Percentiles rank a stretch among this genome's conserved stretches.
Evolutionary conservation across 2,888 invertebrate species (phyloP).

Genomic region (Hipparchia semele): DNA sequence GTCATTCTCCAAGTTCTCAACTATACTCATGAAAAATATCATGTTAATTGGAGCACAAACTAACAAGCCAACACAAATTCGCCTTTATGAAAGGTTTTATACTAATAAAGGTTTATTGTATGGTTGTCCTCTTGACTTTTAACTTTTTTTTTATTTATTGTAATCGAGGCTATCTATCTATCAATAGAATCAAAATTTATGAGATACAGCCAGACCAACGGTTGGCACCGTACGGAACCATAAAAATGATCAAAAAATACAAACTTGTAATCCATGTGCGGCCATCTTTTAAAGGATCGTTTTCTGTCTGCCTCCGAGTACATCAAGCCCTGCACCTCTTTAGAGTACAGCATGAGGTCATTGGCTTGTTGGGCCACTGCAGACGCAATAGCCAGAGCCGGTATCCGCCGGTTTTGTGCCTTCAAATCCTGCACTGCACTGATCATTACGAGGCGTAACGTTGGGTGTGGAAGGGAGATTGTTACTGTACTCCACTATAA

Average conservation of each 20-base stretch:
- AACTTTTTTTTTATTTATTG: too few species aligned
- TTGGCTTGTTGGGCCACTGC: constrained; percentile 94
- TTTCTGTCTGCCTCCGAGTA: constrained; percentile 95
- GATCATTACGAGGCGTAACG: constrained; percentile 90
- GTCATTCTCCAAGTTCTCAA: too few species aligned
- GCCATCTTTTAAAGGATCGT: constrained; percentile 97
- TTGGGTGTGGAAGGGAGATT: constrained; percentile 90
- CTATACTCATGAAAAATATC: too few species aligned
- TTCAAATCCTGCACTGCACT: constrained; percentile 92
- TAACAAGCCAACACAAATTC: too few species aligned
- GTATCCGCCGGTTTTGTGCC: constrained; percentile 91
- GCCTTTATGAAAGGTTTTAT: too few species aligned
- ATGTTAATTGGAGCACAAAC: too few species aligned
- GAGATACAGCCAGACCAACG: too few species aligned
- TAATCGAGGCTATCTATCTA: too few species aligned
- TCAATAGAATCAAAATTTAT: too few species aligned
- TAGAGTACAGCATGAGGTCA: constrained; percentile 86
- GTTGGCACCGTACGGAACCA: too few species aligned
- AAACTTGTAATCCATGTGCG: constrained; percentile 98
- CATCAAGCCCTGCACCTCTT: constrained; percentile 85
- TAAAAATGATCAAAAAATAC: constrained; percentile 44
- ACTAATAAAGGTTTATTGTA: too few species aligned
- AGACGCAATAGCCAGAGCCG: constrained; percentile 94
- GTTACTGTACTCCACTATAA: constrained; percentile 96
- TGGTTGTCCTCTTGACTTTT: too few species aligned